Base-by-base conservation (phyloP, 2,797 vertebrate species). In the Anolis apletophallus region DNA sequence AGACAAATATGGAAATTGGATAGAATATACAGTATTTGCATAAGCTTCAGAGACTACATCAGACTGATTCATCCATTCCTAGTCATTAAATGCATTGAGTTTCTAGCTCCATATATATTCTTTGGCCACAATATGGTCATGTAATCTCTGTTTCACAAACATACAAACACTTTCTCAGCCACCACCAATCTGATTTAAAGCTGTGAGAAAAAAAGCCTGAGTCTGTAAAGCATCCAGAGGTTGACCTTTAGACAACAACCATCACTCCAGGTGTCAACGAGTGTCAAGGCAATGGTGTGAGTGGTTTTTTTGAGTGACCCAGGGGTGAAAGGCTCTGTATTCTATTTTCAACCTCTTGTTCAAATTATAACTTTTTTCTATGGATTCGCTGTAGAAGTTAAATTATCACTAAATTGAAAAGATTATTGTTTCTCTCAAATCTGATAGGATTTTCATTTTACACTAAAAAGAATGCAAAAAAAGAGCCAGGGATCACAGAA, bases 241-340 rank as follows among this genome's bases (percentile, higher is more conserved):
- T 89, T 89, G 85, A 90, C 83, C 82, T 85, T 71, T 86, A 16
- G 2, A 40, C 76, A 54, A n/a, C 61, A 59, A 78, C 71, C 71
- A 40, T 84, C 83, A 84, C 57, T 52, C 76, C 46, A 86, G 83
- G 74, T 87, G 71, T 73, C 90, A 93, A 85, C 86, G 80, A 91
- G 74, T 29, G 36, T 74, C 83, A 75, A 78, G 81, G 64, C n/a
- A 61, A 46, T 86, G 77, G 71, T 88, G 77, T 68, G 64, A n/a
- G 32, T 57, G 80, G 8, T 64, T 83, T 89, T 64, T 69, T 12
- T 84, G 68, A 57, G 64, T 75, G 83, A 85, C 40, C 78, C 29
- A 61, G 81, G 71, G 83, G 16, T 29, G 80, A 89, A 87, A 83
- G 74, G 64, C 68, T 87, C 40, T 83, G 74, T 84, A 78, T 83